Evolutionary conservation across 2,888 invertebrate genomes (phyloP).

Genomic region (Hetaerina titia): DNA sequence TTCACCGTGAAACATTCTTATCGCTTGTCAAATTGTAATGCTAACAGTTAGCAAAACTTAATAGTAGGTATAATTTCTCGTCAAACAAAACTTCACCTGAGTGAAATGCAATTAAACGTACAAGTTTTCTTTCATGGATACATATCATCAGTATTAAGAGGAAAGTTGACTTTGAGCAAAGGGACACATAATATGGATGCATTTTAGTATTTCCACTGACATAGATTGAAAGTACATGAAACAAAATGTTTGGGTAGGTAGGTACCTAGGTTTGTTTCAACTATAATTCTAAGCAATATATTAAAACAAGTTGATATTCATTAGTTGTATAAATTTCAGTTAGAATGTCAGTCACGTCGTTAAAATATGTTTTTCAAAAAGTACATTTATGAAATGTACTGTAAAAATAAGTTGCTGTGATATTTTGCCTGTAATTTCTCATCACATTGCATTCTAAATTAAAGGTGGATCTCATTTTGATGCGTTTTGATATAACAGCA

Average conservation of each 20-base stretch:
- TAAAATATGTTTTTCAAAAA: conserved; percentile 62
- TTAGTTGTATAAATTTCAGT: conserved; percentile 58
- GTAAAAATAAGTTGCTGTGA: conserved; percentile 56
- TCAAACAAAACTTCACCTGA: neutral
- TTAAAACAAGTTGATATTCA: conserved; percentile 64
- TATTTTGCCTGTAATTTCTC: conserved; percentile 48
- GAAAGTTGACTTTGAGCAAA: conserved; percentile 38
- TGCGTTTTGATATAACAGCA: conserved; percentile 55
- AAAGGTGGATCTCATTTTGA: conserved; percentile 54
- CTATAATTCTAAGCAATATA: conserved; percentile 55
- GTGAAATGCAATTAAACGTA: neutral
- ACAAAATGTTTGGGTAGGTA: neutral
- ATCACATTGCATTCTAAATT: conserved; percentile 61
- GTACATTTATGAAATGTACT: conserved; percentile 67
- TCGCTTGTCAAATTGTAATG: conserved; percentile 48
- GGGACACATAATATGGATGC: neutral
- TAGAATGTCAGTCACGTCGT: conserved; percentile 58
- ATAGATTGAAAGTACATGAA: neutral
- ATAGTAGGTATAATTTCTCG: conserved; percentile 2
- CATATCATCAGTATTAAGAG: neutral
- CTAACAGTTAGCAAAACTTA: conserved; percentile 26
- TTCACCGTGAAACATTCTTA: conserved; percentile 38
- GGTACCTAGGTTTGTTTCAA: no score
- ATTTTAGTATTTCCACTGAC: neutral
- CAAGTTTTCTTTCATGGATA: neutral